Conservation (phyloP, 2,888 invertebrate genomes). For the Andrena flavipes region DNA sequence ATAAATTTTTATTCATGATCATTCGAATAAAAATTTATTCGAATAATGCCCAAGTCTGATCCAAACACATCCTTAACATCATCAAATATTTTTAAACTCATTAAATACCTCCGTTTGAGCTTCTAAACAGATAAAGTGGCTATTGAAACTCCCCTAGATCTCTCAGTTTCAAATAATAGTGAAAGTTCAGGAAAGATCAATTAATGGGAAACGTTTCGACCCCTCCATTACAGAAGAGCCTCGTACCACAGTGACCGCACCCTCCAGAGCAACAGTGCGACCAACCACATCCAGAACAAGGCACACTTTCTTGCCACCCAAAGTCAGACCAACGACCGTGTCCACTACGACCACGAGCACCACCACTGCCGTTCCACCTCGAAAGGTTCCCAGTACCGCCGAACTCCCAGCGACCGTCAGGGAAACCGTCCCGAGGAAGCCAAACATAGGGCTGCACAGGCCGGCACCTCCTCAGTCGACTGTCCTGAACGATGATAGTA, state of each 20-base stretch:
- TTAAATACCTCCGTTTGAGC: no score
- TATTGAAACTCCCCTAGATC: no score
- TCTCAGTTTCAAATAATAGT: no score
- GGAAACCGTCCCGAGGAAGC: conserved; percentile 79
- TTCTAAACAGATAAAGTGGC: no score
- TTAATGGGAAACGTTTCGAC: neutral
- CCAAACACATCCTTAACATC: no score
- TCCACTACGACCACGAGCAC: conserved; percentile 74
- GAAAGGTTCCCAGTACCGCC: conserved; percentile 55
- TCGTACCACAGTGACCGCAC: conserved; percentile 81
- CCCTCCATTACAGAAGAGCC: conserved; percentile 84
- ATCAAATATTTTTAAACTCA: no score
- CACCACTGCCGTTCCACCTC: conserved; percentile 72
- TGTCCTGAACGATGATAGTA: conserved; percentile 81
- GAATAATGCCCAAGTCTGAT: no score
- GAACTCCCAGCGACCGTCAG: conserved; percentile 81
- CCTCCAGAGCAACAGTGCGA: conserved; percentile 74
- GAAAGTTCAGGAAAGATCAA: no score
- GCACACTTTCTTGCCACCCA: conserved; percentile 77
- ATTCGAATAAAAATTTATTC: no score
- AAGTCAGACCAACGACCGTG: conserved; percentile 78
- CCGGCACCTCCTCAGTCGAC: conserved; percentile 74
- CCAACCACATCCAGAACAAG: conserved; percentile 83
- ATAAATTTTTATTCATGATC: no score
- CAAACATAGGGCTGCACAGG: conserved; percentile 78